Evolutionary conservation across 2,888 invertebrate species (phyloP).

Genomic region (Synergus japonicus): DNA sequence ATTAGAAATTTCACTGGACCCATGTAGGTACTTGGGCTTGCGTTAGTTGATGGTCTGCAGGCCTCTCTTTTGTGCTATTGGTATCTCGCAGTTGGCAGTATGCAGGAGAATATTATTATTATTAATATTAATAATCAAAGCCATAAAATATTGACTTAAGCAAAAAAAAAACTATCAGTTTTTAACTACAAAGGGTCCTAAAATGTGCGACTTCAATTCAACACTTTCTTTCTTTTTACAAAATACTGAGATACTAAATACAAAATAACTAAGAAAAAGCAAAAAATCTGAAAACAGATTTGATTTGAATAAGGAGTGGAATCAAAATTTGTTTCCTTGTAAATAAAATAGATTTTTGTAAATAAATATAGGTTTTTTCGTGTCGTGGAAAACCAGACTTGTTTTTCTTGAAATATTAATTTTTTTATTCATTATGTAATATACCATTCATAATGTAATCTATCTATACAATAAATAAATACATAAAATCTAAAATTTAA

Average conservation of each 20-base stretch:
- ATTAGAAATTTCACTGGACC: slow-evolving; percentile 55
- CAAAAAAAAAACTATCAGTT: slow-evolving; percentile 12
- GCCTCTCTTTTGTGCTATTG: slow-evolving; percentile 63
- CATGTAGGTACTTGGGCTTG: slow-evolving; percentile 57
- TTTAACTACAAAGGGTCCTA: not conserved
- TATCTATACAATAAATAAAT: not conserved
- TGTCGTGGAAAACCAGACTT: not conserved
- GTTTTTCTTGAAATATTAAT: not conserved
- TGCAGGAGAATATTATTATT: slow-evolving; percentile 34
- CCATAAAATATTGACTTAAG: not conserved
- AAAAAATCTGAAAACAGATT: no score
- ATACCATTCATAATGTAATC: not conserved
- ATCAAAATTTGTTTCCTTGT: no score
- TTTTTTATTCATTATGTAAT: not conserved
- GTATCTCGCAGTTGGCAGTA: slow-evolving; percentile 53
- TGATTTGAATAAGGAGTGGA: no score
- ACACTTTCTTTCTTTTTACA: not conserved
- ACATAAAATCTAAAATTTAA: not conserved
- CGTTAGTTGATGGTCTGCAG: slow-evolving; percentile 75
- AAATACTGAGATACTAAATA: not conserved
- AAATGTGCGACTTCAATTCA: slow-evolving; percentile 12
- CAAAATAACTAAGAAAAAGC: not conserved
- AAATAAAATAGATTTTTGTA: no score
- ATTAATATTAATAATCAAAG: not conserved
- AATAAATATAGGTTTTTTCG: no score